A percentile compares a stretch with the other conserved stretches of the same genome.
Conservation (phyloP, 2,113 vertebrate genomes). For the Machaerirhynchus nigripectus region DNA sequence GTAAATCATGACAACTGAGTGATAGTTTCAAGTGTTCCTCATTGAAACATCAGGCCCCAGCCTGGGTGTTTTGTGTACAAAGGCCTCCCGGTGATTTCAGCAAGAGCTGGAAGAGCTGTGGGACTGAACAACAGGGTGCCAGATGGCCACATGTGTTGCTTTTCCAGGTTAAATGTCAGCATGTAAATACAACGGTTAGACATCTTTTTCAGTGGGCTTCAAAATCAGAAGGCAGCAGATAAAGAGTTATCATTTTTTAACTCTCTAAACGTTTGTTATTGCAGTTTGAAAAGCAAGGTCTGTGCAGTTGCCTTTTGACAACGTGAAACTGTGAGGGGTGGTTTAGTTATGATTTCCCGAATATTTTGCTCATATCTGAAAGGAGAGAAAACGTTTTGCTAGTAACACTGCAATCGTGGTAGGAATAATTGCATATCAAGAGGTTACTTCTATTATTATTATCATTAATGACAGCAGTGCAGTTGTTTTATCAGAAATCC, state of each 20-base stretch:
- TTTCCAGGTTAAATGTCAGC: conserved; percentile 30
- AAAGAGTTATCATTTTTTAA: neutral
- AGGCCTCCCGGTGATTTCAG: neutral
- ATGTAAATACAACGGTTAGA: neutral
- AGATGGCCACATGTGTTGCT: neutral
- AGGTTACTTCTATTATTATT: neutral
- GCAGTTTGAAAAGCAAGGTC: neutral
- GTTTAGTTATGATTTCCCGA: neutral
- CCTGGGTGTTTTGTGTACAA: neutral
- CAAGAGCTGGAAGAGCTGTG: neutral
- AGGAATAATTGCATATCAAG: neutral
- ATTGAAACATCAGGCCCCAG: neutral
- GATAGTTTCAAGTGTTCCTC: neutral
- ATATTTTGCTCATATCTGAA: neutral
- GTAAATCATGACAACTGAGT: neutral
- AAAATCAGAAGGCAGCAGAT: neutral
- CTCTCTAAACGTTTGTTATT: neutral
- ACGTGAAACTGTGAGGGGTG: neutral
- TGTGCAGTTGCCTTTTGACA: neutral
- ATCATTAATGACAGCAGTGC: neutral
- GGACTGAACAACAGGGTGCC: neutral
- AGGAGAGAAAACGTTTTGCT: neutral
- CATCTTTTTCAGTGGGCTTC: neutral
- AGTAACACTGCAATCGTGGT: neutral
- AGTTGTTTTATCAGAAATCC: neutral